A percentile compares a stretch with the other conserved stretches of the same genome.
Evolutionary conservation across 2,113 vertebrate species (phyloP).

Genomic region (Hemicordylus capensis): DNA sequence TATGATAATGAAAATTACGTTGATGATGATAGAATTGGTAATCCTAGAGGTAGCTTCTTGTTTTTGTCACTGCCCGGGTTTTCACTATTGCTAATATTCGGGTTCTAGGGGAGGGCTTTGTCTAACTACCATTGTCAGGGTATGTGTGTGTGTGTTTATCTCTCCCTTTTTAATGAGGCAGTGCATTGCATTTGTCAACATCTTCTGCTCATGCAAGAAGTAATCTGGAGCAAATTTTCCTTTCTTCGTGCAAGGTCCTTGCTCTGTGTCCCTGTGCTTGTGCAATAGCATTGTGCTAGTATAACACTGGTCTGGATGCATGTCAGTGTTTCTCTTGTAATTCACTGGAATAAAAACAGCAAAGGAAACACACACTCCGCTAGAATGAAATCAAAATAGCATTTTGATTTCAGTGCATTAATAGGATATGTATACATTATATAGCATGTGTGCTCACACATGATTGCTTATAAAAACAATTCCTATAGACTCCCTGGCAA

Average conservation of each 20-base stretch:
- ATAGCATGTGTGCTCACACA: not conserved
- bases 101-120: too few relatives aligned
- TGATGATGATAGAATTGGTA: too few relatives aligned
- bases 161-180: too few relatives aligned
- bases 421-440: not conserved
- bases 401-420: not conserved
- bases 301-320: not conserved
- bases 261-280: too few relatives aligned
- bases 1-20: too few relatives aligned
- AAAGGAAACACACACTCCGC: not conserved
- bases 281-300: too few relatives aligned
- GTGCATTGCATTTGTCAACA: too few relatives aligned
- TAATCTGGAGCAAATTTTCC: too few relatives aligned
- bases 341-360: constrained; percentile 10
- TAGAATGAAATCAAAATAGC: not conserved
- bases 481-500: not conserved
- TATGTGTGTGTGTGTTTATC: too few relatives aligned
- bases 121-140: too few relatives aligned
- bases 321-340: not conserved
- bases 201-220: too few relatives aligned
- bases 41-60: not conserved
- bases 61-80: not conserved
- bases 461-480: not conserved
- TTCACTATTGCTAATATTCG: not conserved
- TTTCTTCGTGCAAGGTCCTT: too few relatives aligned